Percentiles rank a stretch among this genome's conserved stretches.
These are phyloP conservation scores for Ferrisia virgata DNA, from an alignment of 2,888 invertebrate genomes.

Conservation along the genomic window DNA sequence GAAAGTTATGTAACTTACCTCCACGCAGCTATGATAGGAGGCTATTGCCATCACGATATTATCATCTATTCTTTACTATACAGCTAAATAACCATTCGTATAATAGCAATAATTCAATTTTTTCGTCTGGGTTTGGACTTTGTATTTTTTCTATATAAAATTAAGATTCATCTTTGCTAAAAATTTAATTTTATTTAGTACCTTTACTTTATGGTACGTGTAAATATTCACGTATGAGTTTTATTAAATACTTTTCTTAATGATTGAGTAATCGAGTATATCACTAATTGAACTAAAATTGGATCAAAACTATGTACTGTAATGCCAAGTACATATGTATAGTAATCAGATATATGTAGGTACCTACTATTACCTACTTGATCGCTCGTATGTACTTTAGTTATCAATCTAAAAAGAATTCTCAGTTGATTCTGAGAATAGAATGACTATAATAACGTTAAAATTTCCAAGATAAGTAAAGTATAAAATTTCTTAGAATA, in stretches of 20 bases:
- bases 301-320: not conserved
- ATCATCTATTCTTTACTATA: conserved; percentile 21
- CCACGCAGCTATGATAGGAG: conserved; percentile 20
- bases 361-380: no score
- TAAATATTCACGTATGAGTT: no score
- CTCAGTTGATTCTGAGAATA: not conserved
- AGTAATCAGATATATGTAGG: not conserved
- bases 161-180: no score
- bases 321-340: not conserved
- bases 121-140: not conserved
- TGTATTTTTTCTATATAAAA: no score
- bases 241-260: no score
- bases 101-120: not conserved
- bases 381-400: not conserved
- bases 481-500: not conserved
- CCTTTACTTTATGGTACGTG: no score
- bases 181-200: no score
- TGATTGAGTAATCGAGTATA: no score
- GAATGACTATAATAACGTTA: not conserved
- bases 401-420: not conserved
- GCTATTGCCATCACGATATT: conserved; percentile 39
- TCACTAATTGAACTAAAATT: no score
- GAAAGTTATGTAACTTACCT: conserved; percentile 39
- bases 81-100: not conserved
- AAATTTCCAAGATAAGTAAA: not conserved